A percentile compares a stretch with the other conserved stretches of the same genome.
Evolutionary conservation across 2,888 invertebrate species (phyloP).

Genomic region (Plusia festucae): DNA sequence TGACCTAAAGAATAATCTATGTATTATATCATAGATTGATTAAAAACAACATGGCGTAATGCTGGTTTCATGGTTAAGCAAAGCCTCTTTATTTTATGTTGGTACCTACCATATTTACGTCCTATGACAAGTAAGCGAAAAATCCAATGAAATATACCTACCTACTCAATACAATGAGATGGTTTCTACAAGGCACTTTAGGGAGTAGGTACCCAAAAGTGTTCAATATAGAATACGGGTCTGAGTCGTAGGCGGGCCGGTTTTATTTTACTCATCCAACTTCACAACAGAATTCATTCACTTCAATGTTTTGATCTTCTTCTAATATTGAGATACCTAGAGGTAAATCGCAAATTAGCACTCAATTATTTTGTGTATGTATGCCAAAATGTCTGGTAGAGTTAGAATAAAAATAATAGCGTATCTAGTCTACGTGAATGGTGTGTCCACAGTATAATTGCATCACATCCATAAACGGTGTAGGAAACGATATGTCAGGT

Average conservation of each 20-base stretch:
- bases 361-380: background rate
- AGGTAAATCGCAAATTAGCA: background rate
- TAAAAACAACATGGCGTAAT: background rate
- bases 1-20: background rate
- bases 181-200: background rate
- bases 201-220: constrained; percentile 2
- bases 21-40: background rate
- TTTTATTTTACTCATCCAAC: constrained; percentile 5
- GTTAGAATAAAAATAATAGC: background rate
- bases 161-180: background rate
- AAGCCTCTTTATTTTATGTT: background rate
- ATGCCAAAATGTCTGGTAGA: background rate
- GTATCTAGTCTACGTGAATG: background rate
- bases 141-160: no score
- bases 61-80: background rate
- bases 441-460: constrained; percentile 1
- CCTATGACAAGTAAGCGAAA: background rate
- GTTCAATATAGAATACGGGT: background rate
- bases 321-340: background rate
- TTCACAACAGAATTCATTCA: background rate
- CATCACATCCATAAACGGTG: background rate
- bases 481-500: background rate
- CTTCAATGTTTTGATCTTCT: background rate
- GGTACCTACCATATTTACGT: background rate
- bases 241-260: background rate